Conservation (phyloP, 2,888 invertebrate genomes). For the Antheraea yamamai region DNA sequence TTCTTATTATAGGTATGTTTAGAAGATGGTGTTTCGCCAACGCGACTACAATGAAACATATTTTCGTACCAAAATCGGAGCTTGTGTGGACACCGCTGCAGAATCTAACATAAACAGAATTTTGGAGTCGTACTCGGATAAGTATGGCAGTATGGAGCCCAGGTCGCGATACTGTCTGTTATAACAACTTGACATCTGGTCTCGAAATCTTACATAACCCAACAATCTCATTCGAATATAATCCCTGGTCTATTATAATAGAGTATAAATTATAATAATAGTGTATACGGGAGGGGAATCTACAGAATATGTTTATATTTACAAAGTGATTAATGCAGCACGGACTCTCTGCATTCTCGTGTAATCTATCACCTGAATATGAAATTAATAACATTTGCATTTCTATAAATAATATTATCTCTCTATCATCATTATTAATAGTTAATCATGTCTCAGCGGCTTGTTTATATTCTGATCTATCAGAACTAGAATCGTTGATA, state of each 20-base stretch:
- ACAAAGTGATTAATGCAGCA: constrained; percentile 8
- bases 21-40: no score
- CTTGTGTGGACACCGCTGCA: not conserved
- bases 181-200: constrained; percentile 4
- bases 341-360: not conserved
- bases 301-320: not conserved
- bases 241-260: not conserved
- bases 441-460: not conserved
- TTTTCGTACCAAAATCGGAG: not conserved
- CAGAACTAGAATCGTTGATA: not conserved
- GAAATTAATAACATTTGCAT: constrained; percentile 9
- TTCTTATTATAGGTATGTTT: no score
- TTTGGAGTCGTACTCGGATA: not conserved
- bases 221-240: not conserved
- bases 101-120: not conserved
- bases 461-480: not conserved
- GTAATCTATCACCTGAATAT: constrained; percentile 12
- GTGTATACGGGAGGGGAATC: not conserved
- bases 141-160: not conserved
- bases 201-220: not conserved
- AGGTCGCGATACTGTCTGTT: not conserved
- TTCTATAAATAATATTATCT: constrained; percentile 14
- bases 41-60: not conserved
- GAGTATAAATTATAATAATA: not conserved
- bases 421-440: not conserved